Conservation (phyloP, 2,888 invertebrate species). For the Eupithecia exiguata region DNA sequence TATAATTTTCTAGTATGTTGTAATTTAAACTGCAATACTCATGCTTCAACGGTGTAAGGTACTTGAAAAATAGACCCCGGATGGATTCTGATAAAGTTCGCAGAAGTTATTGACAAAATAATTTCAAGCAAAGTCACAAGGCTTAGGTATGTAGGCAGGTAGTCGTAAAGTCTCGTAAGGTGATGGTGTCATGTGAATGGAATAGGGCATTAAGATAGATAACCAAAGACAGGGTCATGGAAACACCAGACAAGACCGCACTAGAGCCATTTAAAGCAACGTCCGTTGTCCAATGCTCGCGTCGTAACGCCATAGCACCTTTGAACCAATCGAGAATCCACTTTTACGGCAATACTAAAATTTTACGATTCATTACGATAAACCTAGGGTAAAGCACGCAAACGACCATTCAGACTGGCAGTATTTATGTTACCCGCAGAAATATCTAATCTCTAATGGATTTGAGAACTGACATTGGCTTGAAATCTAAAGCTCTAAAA, state of each 20-base stretch:
- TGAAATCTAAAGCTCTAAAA: not conserved
- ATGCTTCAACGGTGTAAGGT: not conserved
- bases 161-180: not conserved
- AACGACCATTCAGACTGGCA: conserved; percentile 52
- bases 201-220: not conserved
- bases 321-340: conserved; percentile 62
- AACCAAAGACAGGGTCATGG: not conserved
- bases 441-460: not conserved
- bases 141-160: not conserved
- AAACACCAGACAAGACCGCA: not conserved
- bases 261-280: not conserved
- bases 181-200: too few relatives aligned
- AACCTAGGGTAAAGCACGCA: conserved; percentile 69
- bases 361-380: conserved; percentile 76
- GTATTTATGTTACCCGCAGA: not conserved
- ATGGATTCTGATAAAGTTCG: not conserved
- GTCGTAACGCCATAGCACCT: conserved; percentile 50
- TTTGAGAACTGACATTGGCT: not conserved
- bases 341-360: conserved; percentile 73
- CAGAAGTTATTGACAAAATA: not conserved
- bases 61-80: not conserved
- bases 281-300: conserved; percentile 47
- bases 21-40: not conserved
- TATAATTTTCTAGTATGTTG: conserved; percentile 20
- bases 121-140: not conserved